Evolutionary conservation across 1,140 invertebrate species (phyloP), one percentile per base, ranked within the genome.

Genomic region (Drosophila cardini): DNA sequence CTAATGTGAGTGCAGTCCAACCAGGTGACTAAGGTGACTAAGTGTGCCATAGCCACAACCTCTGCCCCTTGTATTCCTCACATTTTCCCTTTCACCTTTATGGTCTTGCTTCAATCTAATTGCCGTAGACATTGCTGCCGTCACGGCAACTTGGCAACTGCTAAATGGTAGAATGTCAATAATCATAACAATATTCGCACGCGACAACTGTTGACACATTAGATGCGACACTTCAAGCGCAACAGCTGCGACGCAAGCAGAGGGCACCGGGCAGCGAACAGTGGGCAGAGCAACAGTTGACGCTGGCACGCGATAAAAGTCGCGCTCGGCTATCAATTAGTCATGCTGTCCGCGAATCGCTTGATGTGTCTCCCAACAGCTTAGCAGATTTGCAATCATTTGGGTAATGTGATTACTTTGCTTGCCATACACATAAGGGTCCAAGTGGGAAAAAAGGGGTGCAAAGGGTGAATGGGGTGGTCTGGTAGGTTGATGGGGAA

Each of bases 151-250:
- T 55, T 50, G 13, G 30, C 0, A 32, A 40, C 48, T 15, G 46
- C 6, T 42, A 30, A 64, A 45, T 34, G 38, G 56, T 45, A 38
- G 32, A 62, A 45, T 62, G 57, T 69, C 65, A 62, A 62, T 56
- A 68, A 61, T 60, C 45, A 61, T 15, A 50, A 50, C 38, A 63
- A 55, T 15, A 34, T 36, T 52, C 79, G 83, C 83, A 87, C 82
- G 82, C 83, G 82, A 86, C 83, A 67, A 71, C 53, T 81, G 82
- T 85, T 86, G 78, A 78, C 75, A 85, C 68, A 75, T 52, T 69
- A 48, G 50, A 57, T 26, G 42, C 52, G 16, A 67, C 42, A 48
- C 38, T 52, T 52, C 5, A 42, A 30, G 16, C 8, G 8, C 40
- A 30, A 6, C 57, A 50, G 36, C 36, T 10, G 58, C 46, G 5